These are phyloP conservation scores for Neotoxoptera formosana DNA, from an alignment of 1,140 invertebrate genomes.

Conservation along the genomic window DNA sequence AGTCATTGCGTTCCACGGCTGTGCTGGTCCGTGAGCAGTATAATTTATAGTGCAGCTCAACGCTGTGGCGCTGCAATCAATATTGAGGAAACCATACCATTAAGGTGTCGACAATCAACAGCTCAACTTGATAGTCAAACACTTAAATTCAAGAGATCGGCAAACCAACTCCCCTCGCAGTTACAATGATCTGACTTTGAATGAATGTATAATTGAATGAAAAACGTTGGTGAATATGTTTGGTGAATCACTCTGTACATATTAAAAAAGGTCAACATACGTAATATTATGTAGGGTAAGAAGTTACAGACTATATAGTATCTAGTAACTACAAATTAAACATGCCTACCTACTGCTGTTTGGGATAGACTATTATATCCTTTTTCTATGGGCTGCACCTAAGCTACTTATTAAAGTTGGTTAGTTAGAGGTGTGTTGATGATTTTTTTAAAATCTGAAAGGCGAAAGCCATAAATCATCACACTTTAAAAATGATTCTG, in stretches of 20 bases:
- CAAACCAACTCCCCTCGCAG: neutral
- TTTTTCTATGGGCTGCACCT: neutral
- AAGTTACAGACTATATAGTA: neutral
- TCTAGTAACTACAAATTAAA: neutral
- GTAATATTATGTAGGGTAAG: neutral
- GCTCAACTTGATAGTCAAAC: too few relatives aligned
- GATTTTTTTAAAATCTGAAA: neutral
- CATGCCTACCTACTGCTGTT: neutral
- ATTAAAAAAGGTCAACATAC: too few relatives aligned
- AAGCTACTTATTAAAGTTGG: conserved; percentile 7
- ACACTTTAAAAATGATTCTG: conserved; percentile 36
- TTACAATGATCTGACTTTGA: neutral
- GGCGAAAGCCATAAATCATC: neutral
- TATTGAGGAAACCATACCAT: too few relatives aligned
- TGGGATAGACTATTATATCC: neutral
- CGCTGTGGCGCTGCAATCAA: too few relatives aligned
- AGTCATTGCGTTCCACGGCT: too few relatives aligned
- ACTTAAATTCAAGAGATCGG: too few relatives aligned
- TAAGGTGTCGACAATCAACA: too few relatives aligned
- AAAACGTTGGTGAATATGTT: too few relatives aligned
- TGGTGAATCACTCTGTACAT: too few relatives aligned
- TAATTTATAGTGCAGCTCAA: too few relatives aligned
- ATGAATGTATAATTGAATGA: neutral
- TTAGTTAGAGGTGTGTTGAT: neutral
- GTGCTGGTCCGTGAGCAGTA: too few relatives aligned